Evolutionary conservation across 2,797 vertebrate genomes (phyloP).

Genomic region (Sphaeramia orbicularis): DNA sequence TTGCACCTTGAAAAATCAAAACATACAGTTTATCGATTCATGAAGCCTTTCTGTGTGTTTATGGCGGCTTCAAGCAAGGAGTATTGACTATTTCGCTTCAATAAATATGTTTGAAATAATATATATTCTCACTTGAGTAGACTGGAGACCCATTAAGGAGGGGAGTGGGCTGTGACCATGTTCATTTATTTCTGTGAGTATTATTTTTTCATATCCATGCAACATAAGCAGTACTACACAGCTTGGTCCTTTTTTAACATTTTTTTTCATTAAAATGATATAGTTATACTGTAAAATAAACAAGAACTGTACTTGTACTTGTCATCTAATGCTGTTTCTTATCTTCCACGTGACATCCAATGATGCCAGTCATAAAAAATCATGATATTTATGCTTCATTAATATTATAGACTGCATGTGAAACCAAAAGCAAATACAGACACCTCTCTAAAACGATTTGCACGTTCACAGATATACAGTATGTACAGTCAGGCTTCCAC

Average conservation of each 20-base stretch:
- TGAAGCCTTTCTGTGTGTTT: constrained; percentile 30
- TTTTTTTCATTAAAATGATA: not conserved
- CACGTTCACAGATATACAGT: not conserved
- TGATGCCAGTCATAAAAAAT: too few relatives aligned
- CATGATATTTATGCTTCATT: too few relatives aligned
- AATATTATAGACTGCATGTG: too few relatives aligned
- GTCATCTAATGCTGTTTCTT: too few relatives aligned
- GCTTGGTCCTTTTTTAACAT: not conserved
- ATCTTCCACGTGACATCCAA: too few relatives aligned
- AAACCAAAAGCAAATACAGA: too few relatives aligned
- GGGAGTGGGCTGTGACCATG: not conserved
- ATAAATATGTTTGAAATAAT: constrained; percentile 22
- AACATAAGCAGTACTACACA: not conserved
- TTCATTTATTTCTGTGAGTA: not conserved
- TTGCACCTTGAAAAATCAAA: constrained; percentile 31
- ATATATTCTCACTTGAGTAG: constrained; percentile 29
- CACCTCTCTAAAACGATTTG: not conserved
- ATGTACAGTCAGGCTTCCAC: constrained; percentile 22
- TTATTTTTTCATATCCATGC: not conserved
- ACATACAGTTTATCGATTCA: constrained; percentile 30
- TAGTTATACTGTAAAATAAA: not conserved
- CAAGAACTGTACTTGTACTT: not conserved
- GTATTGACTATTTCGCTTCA: constrained; percentile 48
- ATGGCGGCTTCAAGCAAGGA: constrained; percentile 34
- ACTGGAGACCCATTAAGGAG: constrained; percentile 7